Percentiles rank a stretch among this genome's conserved stretches.
Conservation (phyloP, 2,797 vertebrate genomes). For the Gymnoscopelus braueri region DNA sequence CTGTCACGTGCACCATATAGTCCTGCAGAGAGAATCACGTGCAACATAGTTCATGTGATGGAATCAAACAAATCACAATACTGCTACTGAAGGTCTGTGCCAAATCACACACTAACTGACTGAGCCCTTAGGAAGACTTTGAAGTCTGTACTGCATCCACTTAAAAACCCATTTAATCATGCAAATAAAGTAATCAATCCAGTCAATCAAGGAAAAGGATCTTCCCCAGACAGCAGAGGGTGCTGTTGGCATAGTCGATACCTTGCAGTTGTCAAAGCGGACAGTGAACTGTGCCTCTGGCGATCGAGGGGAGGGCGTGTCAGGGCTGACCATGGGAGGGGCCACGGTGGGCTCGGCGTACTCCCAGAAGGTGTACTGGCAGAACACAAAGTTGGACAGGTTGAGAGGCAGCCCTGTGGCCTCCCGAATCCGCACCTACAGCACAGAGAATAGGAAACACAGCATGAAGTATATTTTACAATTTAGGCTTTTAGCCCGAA, state of each 20-base stretch:
- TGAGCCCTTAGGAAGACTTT: no score
- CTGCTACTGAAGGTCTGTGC: no score
- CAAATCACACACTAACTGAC: no score
- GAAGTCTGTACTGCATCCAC: no score
- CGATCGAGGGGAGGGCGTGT: slow-evolving; percentile 85
- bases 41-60: no score
- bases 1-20: slow-evolving; percentile 90
- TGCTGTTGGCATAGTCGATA: slow-evolving; percentile 51
- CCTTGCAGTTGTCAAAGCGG: slow-evolving; percentile 93
- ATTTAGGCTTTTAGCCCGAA: no score
- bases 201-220: neutral
- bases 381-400: slow-evolving; percentile 98
- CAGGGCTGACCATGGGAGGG: slow-evolving; percentile 94
- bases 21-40: slow-evolving; percentile 79
- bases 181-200: neutral
- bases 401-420: slow-evolving; percentile 93
- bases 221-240: neutral
- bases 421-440: slow-evolving; percentile 94
- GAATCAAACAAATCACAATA: no score
- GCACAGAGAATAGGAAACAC: slow-evolving; percentile 10
- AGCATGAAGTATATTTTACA: no score
- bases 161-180: neutral
- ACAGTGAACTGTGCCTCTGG: slow-evolving; percentile 91
- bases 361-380: slow-evolving; percentile 98
- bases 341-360: slow-evolving; percentile 90